Conservation (phyloP, 35 echinoderm and acorn worm species). For the Lytechinus variegatus region DNA sequence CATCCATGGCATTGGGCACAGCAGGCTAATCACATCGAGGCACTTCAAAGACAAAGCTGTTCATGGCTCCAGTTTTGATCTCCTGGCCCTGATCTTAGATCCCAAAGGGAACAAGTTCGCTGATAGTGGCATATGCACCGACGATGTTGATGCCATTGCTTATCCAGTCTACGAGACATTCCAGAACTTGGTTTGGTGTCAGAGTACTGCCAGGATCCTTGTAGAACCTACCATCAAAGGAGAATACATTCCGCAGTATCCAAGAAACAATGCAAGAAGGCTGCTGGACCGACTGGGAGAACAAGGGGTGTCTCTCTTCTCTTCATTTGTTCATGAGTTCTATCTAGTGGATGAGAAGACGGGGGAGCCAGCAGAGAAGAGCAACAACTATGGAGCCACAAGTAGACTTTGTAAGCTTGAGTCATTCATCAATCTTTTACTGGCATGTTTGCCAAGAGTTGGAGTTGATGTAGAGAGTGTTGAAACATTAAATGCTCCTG, state of each 20-base stretch:
- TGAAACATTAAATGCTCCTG: slow-evolving; percentile 44
- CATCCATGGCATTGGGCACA: slow-evolving; percentile 81
- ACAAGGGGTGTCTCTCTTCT: slow-evolving; percentile 47
- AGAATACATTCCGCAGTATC: slow-evolving; percentile 26
- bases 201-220: slow-evolving; percentile 51
- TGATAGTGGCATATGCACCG: slow-evolving; percentile 63
- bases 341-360: slow-evolving; percentile 54
- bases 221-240: slow-evolving; percentile 53
- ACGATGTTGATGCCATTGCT: slow-evolving; percentile 37
- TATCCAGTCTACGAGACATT: slow-evolving; percentile 52
- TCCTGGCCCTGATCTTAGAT: slow-evolving; percentile 64
- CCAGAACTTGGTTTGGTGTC: slow-evolving; percentile 48
- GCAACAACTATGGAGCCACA: slow-evolving; percentile 36
- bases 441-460: slow-evolving; percentile 50
- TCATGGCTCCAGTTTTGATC: slow-evolving; percentile 55
- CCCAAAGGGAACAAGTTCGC: slow-evolving; percentile 52
- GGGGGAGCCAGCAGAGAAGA: slow-evolving; percentile 8
- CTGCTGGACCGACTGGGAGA: slow-evolving; percentile 48
- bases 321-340: slow-evolving; percentile 58
- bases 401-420: slow-evolving; percentile 25
- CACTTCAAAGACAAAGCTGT: slow-evolving; percentile 68
- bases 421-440: slow-evolving; percentile 31
- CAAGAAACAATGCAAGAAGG: slow-evolving; percentile 36
- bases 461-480: slow-evolving; percentile 71
- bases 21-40: slow-evolving; percentile 74